These are phyloP conservation scores for Reticulitermes lucifugus DNA, from an alignment of 2,888 invertebrate species.

Conservation along the genomic window DNA sequence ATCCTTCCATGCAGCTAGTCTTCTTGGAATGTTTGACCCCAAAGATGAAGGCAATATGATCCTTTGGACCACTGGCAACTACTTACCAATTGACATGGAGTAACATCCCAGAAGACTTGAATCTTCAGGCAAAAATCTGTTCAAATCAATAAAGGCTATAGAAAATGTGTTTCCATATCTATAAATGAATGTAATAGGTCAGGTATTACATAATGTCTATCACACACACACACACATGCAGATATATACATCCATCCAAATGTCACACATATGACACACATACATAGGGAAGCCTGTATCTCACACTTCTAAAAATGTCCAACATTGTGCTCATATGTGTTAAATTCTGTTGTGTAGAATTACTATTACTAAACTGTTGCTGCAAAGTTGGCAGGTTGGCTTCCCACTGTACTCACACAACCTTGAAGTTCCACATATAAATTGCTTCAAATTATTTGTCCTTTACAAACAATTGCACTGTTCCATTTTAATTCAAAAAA, in stretches of 20 bases:
- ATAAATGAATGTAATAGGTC: not conserved
- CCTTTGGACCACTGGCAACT: too few species aligned
- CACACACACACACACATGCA: not conserved
- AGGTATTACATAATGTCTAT: not conserved
- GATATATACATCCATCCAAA: conserved; percentile 7
- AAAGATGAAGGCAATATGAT: too few species aligned
- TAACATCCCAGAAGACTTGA: too few species aligned
- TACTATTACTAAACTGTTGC: not conserved
- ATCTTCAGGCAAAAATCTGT: not conserved
- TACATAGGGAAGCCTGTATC: conserved; percentile 29
- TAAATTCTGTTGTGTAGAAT: conserved; percentile 26
- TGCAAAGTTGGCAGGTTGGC: conserved; percentile 23
- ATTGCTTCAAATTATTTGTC: conserved; percentile 51
- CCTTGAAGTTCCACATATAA: conserved; percentile 33
- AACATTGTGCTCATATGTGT: conserved; percentile 41
- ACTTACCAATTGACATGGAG: too few species aligned
- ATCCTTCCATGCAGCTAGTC: too few species aligned
- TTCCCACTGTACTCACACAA: conserved; percentile 20
- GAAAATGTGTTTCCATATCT: not conserved
- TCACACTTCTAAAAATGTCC: not conserved
- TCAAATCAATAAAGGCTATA: not conserved
- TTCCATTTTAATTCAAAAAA: conserved; percentile 38
- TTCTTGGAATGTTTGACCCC: too few species aligned
- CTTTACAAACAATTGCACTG: conserved; percentile 48
- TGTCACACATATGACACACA: conserved; percentile 27